phyloP scores from a whole-genome alignment of 2,888 invertebrate genomes.

The Norana najaformis region DNA sequence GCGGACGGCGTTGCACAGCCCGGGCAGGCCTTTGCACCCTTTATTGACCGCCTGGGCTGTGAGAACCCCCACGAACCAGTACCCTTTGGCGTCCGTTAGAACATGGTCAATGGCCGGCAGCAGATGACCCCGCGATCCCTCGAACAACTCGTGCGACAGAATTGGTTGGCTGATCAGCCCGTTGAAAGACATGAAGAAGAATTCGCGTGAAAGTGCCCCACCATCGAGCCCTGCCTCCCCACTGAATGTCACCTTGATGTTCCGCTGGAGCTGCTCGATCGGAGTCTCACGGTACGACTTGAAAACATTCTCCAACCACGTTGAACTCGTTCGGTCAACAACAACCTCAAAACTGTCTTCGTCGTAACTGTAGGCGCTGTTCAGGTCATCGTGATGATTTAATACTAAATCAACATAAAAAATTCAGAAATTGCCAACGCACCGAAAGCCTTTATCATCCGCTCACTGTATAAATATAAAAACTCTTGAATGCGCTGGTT shows the following conservation, averaged over 20 bases:
- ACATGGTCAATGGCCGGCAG: slow-evolving; percentile 15
- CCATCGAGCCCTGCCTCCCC: slow-evolving; percentile 14
- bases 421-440: neutral
- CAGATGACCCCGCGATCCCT: neutral
- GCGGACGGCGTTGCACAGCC: neutral
- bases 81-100: neutral
- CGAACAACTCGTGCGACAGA: slow-evolving; percentile 14
- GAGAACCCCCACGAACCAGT: slow-evolving; percentile 18
- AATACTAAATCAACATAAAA: neutral
- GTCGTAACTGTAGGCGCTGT: neutral
- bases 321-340: neutral
- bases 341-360: slow-evolving; percentile 8
- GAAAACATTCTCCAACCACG: neutral
- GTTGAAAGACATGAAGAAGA: slow-evolving; percentile 22
- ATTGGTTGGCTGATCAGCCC: neutral
- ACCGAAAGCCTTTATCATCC: neutral
- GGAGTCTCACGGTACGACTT: neutral
- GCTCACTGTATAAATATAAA: neutral
- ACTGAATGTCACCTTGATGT: neutral
- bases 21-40: slow-evolving; percentile 8
- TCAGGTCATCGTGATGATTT: neutral
- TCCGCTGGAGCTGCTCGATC: neutral
- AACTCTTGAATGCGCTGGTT: neutral
- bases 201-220: neutral
- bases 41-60: neutral